These are phyloP conservation scores for Peromyscus californicus DNA, from an alignment of 2,113 vertebrate species.

Conservation along the genomic window DNA sequence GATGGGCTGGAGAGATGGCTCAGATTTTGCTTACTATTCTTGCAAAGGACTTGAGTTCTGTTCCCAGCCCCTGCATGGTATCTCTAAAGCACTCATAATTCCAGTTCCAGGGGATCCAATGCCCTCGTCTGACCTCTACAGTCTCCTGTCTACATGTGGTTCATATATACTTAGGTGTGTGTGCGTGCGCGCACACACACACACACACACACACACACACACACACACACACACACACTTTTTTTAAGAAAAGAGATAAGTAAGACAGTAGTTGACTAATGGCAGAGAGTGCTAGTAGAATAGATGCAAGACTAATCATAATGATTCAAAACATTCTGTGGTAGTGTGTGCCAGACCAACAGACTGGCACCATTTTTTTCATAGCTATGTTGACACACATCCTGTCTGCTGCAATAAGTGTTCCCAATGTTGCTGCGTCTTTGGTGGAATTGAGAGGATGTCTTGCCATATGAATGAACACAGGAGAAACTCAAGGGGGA, in stretches of 20 bases:
- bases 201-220: not conserved
- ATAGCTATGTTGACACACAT: slow-evolving; percentile 48
- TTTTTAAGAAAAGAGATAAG: not conserved
- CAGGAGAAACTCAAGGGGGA: not conserved
- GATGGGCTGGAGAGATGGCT: not conserved
- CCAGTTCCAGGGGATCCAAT: not conserved
- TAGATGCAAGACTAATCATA: not conserved
- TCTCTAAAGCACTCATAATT: not conserved
- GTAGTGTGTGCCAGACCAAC: not conserved
- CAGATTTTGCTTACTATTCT: not conserved
- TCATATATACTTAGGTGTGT: not conserved
- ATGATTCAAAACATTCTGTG: slow-evolving; percentile 33
- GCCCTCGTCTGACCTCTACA: not conserved
- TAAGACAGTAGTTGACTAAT: not conserved
- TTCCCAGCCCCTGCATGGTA: not conserved
- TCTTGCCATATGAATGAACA: slow-evolving; percentile 26
- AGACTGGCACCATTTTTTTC: slow-evolving; percentile 3
- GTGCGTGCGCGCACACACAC: no score
- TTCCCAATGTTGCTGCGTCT: not conserved
- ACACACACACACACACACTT: not conserved
- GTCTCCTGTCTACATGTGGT: not conserved
- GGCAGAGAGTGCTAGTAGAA: not conserved
- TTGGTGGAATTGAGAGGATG: slow-evolving; percentile 10
- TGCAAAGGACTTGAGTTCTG: not conserved
- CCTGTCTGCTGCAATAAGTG: slow-evolving; percentile 8